Conservation (phyloP, 2,797 vertebrate genomes). For the Bucorvus abyssinicus region DNA sequence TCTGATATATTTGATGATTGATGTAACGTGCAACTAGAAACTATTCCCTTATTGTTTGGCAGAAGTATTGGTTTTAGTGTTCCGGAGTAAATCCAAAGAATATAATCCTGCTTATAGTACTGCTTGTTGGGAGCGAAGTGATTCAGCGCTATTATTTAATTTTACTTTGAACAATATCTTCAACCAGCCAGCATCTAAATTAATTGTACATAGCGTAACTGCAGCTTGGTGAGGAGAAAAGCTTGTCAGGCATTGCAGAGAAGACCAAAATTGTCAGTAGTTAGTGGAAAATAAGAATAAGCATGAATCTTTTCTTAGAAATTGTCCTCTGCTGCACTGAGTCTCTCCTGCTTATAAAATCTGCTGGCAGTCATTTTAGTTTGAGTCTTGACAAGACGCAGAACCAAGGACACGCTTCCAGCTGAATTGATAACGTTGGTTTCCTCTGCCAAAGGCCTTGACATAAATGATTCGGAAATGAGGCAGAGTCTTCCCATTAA, state of each 20-base stretch:
- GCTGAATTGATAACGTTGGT: neutral
- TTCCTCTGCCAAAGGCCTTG: neutral
- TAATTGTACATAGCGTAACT: neutral
- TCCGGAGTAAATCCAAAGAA: neutral
- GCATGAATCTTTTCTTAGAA: conserved; percentile 24
- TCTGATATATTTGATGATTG: neutral
- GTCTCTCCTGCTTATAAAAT: neutral
- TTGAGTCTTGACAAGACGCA: neutral
- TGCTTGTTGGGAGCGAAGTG: neutral
- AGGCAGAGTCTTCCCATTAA: neutral
- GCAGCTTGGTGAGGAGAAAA: conserved; percentile 4
- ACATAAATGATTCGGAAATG: neutral
- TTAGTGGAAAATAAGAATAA: conserved; percentile 22
- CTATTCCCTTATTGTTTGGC: neutral
- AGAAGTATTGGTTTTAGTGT: neutral
- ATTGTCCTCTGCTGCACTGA: neutral
- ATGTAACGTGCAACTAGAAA: neutral
- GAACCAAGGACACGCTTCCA: neutral
- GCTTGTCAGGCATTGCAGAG: neutral
- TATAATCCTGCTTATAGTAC: neutral
- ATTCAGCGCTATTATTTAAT: conserved; percentile 8
- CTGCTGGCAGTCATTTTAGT: neutral
- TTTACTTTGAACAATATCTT: neutral
- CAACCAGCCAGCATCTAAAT: neutral
- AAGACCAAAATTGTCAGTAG: neutral